phyloP scores from a whole-genome alignment of 2,113 vertebrate species.

The Synchiropus splendidus region DNA sequence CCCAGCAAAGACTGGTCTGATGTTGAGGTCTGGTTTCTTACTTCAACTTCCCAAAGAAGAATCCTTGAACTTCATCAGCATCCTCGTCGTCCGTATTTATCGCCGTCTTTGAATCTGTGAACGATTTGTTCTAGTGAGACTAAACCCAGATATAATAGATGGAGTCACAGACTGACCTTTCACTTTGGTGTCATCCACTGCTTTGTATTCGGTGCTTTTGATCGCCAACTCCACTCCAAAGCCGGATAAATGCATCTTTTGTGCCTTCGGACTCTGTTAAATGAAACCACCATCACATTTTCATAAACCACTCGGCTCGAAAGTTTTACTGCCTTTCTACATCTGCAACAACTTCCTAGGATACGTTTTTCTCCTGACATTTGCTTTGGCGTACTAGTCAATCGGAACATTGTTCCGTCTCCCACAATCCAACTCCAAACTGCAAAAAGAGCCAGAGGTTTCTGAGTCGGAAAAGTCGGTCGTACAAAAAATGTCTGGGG shows the following conservation, averaged over 20 bases:
- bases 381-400: too few relatives aligned
- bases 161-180: constrained; percentile 70
- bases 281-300: background rate
- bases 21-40: constrained; percentile 51
- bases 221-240: constrained; percentile 95
- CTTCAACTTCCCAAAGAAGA: constrained; percentile 86
- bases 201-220: constrained; percentile 96
- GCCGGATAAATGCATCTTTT: constrained; percentile 85
- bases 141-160: constrained; percentile 2
- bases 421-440: too few relatives aligned
- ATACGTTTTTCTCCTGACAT: too few relatives aligned
- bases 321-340: too few relatives aligned
- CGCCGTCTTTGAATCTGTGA: constrained; percentile 67
- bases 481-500: too few relatives aligned
- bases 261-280: constrained; percentile 70
- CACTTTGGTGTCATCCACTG: constrained; percentile 81
- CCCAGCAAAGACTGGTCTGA: background rate
- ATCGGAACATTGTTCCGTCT: too few relatives aligned
- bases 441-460: too few relatives aligned
- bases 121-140: constrained; percentile 10
- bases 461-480: too few relatives aligned
- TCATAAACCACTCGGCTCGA: too few relatives aligned
- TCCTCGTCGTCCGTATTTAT: constrained; percentile 60
- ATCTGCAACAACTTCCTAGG: too few relatives aligned
- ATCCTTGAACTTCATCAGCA: constrained; percentile 82